Evolutionary conservation across 2,113 vertebrate genomes (phyloP), one percentile per base, ranked within the genome.

Genomic region (Crotalus viridis): DNA sequence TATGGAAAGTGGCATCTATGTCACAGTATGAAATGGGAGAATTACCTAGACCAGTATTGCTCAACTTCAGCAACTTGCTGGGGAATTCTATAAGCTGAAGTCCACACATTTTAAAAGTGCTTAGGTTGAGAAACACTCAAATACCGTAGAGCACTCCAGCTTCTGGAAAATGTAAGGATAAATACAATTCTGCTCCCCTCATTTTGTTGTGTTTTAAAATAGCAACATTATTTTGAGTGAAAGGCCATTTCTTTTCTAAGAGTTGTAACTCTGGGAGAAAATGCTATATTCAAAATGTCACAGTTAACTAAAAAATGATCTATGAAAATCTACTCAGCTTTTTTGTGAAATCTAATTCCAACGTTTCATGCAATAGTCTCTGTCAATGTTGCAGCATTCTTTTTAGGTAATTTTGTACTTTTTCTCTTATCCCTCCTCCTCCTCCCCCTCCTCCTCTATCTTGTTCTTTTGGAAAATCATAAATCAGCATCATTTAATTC

Each of bases 401-500:
- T 92, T 89, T 89, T 64, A 89, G 52, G 15, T 55, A 94, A 24
- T 92, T 95, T 95, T 92, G 85, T 56, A 17, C 17, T 28, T 48
- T 3, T 33, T 51, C 2, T 7, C 85, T 54, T 26, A 2, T 1
- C 8, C 85, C 89, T n/a, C 12, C 3, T 5, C 4, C 19, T 64
- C 69, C 7, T 48, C 64, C 85, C 22, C 21, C 5, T 10, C 2
- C 19, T 64, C 69, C 7, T 48, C 64, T n/a, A n/a, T n/a, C 74
- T 54, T 57, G 89, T 87, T 97, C 97, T 96, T 96, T 95, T 94
- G 85, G 85, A 97, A 98, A 97, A 97, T 97, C 95, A 97, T 97
- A 97, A 97, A 97, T 97, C 97, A 98, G 90, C 86, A 96, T 96
- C 96, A 97, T 98, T 95, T 97, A 93, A 97, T 97, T 97, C 96